Evolutionary conservation across 2,888 invertebrate species (phyloP), one percentile per base, ranked within the genome.

Genomic region (Cosmopolites sordidus): DNA sequence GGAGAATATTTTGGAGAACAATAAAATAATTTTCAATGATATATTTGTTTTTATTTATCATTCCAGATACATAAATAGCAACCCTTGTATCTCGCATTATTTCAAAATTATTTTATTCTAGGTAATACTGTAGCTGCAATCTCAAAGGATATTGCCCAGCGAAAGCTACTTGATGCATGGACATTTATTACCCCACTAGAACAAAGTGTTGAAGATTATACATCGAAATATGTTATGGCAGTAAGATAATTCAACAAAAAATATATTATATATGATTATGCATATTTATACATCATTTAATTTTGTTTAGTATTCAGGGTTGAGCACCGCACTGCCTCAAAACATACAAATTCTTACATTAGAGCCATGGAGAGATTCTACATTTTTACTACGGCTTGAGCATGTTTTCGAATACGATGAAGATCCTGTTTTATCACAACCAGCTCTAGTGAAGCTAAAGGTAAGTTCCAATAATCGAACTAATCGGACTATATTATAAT

Each of bases 341-440:
- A 87, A 87, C 41, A 74, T 92, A 0, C 86, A 91, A 66, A 72
- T 93, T 42, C 70, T 93, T 9, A 90, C 90, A 0, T 66, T 92
- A 42, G 92, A 93, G 64, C 88, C 89, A 0, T 89, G 87, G 86
- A 79, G 78, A 38, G 76, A 76, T 0, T 71, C 75, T 0, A 76
- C 78, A 15, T 63, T 88, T 11, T 73, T 93, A n/a, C 61, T 93
- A 0, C 78, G 92, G 16, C 70, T 93, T 0, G 93, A 93, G 65
- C 89, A 93, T 68, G 79, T 87, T 56, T 77, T 86, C 40, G 86
- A 87, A 60, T 76, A 74, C 14, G 73, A 75, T 1, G 91, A 91
- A 50, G 80, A 83, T 60, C 64, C 74, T 0, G 64, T 66, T 0
- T 69, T 78, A 0, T 81, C 85, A 0, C 70, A 77, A 2, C 75